Conservation (phyloP, 2,797 vertebrate species). For the Eleutherodactylus coqui region DNA sequence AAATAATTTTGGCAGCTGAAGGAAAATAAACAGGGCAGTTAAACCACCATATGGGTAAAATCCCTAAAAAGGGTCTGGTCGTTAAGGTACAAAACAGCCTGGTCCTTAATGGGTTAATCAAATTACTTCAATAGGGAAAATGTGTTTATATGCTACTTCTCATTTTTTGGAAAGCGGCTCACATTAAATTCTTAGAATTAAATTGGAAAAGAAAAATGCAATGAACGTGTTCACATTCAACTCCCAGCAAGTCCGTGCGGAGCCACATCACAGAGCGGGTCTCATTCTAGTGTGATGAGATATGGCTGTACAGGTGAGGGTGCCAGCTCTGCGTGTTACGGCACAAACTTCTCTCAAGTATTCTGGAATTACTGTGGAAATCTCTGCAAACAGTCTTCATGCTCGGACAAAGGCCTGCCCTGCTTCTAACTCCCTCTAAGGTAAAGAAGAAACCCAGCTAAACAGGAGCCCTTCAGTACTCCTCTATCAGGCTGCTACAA, state of each 20-base stretch:
- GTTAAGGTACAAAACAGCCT: no score
- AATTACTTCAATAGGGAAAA: not conserved
- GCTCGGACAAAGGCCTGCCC: conserved; percentile 30
- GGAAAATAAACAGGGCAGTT: no score
- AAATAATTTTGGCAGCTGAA: no score
- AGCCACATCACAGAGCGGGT: accelerated
- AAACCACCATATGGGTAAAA: no score
- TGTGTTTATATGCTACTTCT: not conserved
- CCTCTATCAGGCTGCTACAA: not conserved
- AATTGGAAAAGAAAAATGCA: conserved; percentile 12
- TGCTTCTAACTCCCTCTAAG: not conserved
- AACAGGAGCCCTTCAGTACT: not conserved
- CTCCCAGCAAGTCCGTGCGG: accelerated
- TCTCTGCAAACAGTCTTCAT: conserved; percentile 40
- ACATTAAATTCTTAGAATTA: not conserved
- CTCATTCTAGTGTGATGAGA: not conserved
- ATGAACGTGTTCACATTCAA: not conserved
- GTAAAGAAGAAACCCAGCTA: not conserved
- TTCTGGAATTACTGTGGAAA: conserved; percentile 29
- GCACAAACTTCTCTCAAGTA: conserved; percentile 37
- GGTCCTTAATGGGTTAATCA: no score
- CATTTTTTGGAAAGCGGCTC: not conserved
- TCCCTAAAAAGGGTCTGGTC: no score
- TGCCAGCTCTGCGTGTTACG: conserved; percentile 50
- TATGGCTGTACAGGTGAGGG: not conserved